A percentile compares a stretch with the other conserved stretches of the same genome.
Conservation (phyloP, 92 coral and sea anemone species). For the Galaxea fascicularis region DNA sequence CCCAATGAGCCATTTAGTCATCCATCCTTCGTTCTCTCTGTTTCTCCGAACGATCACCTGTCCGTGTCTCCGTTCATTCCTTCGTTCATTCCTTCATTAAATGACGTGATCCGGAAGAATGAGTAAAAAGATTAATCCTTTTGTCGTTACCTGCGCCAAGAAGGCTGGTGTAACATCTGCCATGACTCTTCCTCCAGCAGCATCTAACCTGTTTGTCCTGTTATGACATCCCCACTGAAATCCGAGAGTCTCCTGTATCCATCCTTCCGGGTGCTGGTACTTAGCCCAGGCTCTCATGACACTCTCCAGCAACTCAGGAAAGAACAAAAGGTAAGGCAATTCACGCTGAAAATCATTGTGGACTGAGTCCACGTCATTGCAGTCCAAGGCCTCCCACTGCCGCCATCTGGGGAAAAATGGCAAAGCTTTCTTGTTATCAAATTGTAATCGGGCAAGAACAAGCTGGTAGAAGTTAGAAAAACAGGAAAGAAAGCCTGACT, state of each 20-base stretch:
- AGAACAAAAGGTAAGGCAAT: conserved; percentile 81
- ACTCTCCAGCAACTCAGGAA: conserved; percentile 78
- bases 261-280: conserved; percentile 65
- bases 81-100: no score
- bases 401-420: conserved; percentile 68
- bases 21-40: no score
- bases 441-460: not conserved
- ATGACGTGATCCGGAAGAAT: no score
- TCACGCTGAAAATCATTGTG: conserved; percentile 94
- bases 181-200: conserved; percentile 85
- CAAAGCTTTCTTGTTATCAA: not conserved
- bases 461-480: no score
- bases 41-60: no score
- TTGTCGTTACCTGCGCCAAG: conserved; percentile 73
- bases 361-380: conserved; percentile 90
- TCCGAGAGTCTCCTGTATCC: conserved; percentile 74
- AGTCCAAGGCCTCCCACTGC: conserved; percentile 93
- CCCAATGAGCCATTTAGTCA: no score
- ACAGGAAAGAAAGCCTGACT: no score
- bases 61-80: no score
- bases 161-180: conserved; percentile 90
- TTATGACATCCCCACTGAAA: conserved; percentile 78
- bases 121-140: not conserved
- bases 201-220: conserved; percentile 70
- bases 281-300: conserved; percentile 91